Evolutionary conservation across 2,888 invertebrate species (phyloP).

Genomic region (Ctena decussata): DNA sequence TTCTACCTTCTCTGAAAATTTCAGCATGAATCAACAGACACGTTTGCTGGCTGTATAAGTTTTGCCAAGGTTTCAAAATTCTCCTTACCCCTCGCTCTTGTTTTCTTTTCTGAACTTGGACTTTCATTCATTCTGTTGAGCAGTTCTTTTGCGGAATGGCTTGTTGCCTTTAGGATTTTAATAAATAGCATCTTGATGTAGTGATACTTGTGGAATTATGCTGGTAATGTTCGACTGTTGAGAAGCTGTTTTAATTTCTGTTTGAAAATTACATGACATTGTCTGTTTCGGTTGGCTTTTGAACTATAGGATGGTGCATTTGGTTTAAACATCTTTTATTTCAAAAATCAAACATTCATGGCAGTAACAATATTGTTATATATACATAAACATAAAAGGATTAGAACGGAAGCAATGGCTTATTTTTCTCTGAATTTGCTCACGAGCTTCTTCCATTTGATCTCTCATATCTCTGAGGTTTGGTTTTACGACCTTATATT

Average conservation of each 20-base stretch:
- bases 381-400: too few relatives aligned
- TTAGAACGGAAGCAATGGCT: too few relatives aligned
- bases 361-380: too few relatives aligned
- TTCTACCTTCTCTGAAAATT: slow-evolving; percentile 18
- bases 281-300: too few relatives aligned
- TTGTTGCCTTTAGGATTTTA: neutral
- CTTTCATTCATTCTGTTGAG: neutral
- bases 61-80: neutral
- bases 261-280: neutral
- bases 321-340: neutral
- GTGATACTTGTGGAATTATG: neutral
- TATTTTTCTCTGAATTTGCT: too few relatives aligned
- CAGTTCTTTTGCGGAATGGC: too few relatives aligned
- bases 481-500: neutral
- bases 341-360: too few relatives aligned
- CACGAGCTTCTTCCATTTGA: too few relatives aligned
- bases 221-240: too few relatives aligned
- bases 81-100: too few relatives aligned
- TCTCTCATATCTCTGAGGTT: too few relatives aligned
- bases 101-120: neutral
- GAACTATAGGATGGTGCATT: neutral
- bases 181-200: neutral
- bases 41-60: neutral
- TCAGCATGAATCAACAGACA: slow-evolving; percentile 32
- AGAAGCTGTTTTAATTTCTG: neutral